phyloP scores from a whole-genome alignment of 1,140 invertebrate species.

The Pogonomyrmex californicus region DNA sequence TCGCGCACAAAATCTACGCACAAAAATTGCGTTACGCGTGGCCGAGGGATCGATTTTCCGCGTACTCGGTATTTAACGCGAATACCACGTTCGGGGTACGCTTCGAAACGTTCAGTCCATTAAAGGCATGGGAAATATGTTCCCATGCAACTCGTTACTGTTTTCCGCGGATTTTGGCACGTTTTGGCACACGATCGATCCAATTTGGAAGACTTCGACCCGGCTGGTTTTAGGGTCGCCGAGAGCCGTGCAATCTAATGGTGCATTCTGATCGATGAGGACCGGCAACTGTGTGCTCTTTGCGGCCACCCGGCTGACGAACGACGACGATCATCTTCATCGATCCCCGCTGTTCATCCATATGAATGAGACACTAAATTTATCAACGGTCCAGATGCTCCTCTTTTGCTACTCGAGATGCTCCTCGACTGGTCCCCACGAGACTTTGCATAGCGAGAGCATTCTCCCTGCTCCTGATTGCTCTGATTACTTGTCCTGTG shows the following conservation, averaged over 20 bases:
- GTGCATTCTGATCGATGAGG: slow-evolving; percentile 49
- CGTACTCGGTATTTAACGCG: slow-evolving; percentile 15
- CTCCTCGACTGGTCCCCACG: slow-evolving; percentile 13
- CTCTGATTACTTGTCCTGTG: slow-evolving; percentile 19
- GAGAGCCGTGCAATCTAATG: slow-evolving; percentile 34
- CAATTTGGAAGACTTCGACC: slow-evolving; percentile 49
- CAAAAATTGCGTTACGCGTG: background rate
- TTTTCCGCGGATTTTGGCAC: slow-evolving; percentile 49
- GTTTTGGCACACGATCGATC: slow-evolving; percentile 52
- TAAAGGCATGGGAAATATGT: background rate
- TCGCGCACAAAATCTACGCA: slow-evolving; percentile 21
- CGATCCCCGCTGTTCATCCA: slow-evolving; percentile 46
- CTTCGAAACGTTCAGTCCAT: slow-evolving; percentile 12
- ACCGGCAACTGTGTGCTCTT: slow-evolving; percentile 21
- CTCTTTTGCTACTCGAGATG: slow-evolving; percentile 27
- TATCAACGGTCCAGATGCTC: slow-evolving; percentile 41
- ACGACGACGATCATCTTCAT: slow-evolving; percentile 56
- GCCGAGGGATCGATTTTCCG: slow-evolving; percentile 12
- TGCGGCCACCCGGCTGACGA: slow-evolving; percentile 29
- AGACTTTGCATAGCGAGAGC: background rate
- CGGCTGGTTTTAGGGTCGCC: slow-evolving; percentile 7
- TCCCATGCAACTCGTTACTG: background rate
- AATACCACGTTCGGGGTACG: too few species aligned
- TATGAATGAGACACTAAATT: slow-evolving; percentile 60
- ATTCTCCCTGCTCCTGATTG: slow-evolving; percentile 9